Evolutionary conservation across 2,797 vertebrate species (phyloP), one percentile per base, ranked within the genome.

Genomic region (Hydrocynus forskahlii): DNA sequence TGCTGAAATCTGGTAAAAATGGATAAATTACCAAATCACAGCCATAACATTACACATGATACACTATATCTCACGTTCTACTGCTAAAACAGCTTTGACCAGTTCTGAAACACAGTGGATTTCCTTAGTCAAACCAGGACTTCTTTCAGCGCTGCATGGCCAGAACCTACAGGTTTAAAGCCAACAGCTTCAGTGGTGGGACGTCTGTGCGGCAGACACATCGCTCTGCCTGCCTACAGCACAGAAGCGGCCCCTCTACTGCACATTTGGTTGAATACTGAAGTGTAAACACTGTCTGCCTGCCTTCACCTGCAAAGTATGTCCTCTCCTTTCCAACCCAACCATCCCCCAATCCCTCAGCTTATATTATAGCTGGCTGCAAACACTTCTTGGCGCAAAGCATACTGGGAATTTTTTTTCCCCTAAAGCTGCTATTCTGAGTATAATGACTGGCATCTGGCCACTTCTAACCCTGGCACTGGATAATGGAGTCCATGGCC

Each of bases 341-440:
- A 7, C 74, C 79, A 50, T 60, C 75, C 77, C 77, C 57, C 78
- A 54, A 69, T 63, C 70, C 71, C 71, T 81, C 79, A 76, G 78
- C 76, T 73, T 16, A 68, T 93, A 91, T 93, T 94, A 88, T 89
- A 89, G 23, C 90, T 94, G 92, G 92, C 93, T 89, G 70, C 45
- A 72, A 81, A 64, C 0, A 60, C 84, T 86, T 92, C 89, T 91
- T 92, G 89, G 85, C 91, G 92, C 86, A 68, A 70, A 40, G 91
- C 92, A 93, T 92, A 88, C 89, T 91, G 91, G 93, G 92, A 90
- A 89, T 87, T 92, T 93, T 92, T 93, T 85, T 82, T 83, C 69
- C 52, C 76, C 89, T 85, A 81, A 79, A 80, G 85, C 92, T 93
- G 71, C 93, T 94, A 94, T 94, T 95, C 91, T 92, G 86, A 94